Conservation (phyloP, 1,140 invertebrate species). For the Gyrodactylus bullatarudis region DNA sequence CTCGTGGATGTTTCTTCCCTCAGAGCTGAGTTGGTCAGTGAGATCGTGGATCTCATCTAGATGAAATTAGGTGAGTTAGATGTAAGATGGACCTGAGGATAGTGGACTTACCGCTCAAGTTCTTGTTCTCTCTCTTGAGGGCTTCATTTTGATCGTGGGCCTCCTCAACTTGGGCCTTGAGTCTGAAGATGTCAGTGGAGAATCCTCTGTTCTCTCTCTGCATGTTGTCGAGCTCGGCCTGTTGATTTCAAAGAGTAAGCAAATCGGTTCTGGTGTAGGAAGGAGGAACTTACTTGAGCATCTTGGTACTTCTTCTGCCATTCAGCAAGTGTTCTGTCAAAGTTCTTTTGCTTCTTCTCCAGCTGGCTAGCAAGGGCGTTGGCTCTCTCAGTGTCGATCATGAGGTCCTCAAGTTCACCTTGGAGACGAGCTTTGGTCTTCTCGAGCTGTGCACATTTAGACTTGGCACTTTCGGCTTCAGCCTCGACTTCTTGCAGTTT, state of each 20-base stretch:
- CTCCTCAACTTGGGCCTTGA: slow-evolving; percentile 87
- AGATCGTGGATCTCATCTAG: slow-evolving; percentile 93
- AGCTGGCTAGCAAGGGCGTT: slow-evolving; percentile 31
- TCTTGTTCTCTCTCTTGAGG: slow-evolving; percentile 92
- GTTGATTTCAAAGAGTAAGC: too few species aligned
- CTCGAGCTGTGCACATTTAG: slow-evolving; percentile 69
- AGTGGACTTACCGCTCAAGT: slow-evolving; percentile 35
- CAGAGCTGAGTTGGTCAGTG: slow-evolving; percentile 85
- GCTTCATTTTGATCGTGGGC: slow-evolving; percentile 71
- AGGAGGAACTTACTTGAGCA: too few species aligned
- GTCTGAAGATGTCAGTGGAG: slow-evolving; percentile 88
- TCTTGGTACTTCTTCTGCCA: slow-evolving; percentile 81
- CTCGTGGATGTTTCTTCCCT: slow-evolving; percentile 60
- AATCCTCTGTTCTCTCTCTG: neutral
- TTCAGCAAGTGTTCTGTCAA: slow-evolving; percentile 95
- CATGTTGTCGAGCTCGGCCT: neutral
- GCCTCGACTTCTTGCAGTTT: slow-evolving; percentile 85
- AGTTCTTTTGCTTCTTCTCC: slow-evolving; percentile 97
- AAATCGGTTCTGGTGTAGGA: too few species aligned
- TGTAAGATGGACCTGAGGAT: slow-evolving; percentile 11
- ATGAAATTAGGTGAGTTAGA: too few species aligned
- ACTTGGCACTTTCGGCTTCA: slow-evolving; percentile 35
- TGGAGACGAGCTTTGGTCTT: slow-evolving; percentile 80
- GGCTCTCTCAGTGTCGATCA: slow-evolving; percentile 67
- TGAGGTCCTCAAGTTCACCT: slow-evolving; percentile 84